Percentiles rank a stretch among this genome's conserved stretches.
Conservation (phyloP, 2,888 invertebrate genomes). For the Stenodema calcarata region DNA sequence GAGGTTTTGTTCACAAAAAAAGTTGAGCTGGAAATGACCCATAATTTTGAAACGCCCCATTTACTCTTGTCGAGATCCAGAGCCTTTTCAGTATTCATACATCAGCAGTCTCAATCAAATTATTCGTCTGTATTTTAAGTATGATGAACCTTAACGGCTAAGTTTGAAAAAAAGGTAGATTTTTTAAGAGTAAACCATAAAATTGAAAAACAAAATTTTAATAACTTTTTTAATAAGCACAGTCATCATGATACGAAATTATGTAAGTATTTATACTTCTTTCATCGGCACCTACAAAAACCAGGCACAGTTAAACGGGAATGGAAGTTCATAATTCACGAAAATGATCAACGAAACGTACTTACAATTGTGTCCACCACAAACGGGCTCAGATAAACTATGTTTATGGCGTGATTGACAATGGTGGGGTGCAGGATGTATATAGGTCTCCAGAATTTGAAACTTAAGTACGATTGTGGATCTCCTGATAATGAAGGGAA, state of each 20-base stretch:
- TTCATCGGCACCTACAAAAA: constrained; percentile 22
- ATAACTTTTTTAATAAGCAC: constrained; percentile 26
- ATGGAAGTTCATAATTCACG: constrained; percentile 16
- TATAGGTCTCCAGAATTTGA: too few species aligned
- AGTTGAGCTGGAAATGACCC: too few species aligned
- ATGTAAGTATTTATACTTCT: constrained; percentile 16
- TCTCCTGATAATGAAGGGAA: too few species aligned
- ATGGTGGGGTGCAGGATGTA: not conserved
- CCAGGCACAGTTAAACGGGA: constrained; percentile 31
- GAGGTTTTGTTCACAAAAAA: too few species aligned
- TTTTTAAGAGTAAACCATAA: not conserved
- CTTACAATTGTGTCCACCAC: not conserved
- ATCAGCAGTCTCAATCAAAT: too few species aligned
- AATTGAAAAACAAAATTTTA: constrained; percentile 30
- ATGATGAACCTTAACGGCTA: too few species aligned
- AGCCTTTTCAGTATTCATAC: too few species aligned
- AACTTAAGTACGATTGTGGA: too few species aligned
- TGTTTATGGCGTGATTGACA: not conserved
- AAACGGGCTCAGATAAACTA: not conserved
- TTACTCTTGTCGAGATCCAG: too few species aligned
- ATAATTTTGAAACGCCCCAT: too few species aligned
- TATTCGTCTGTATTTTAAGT: too few species aligned
- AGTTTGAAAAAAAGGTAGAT: not conserved
- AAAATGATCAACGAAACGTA: not conserved
- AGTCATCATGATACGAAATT: constrained; percentile 34